phyloP scores from a whole-genome alignment of 2,888 invertebrate genomes.

The Acrobasis repandana region DNA sequence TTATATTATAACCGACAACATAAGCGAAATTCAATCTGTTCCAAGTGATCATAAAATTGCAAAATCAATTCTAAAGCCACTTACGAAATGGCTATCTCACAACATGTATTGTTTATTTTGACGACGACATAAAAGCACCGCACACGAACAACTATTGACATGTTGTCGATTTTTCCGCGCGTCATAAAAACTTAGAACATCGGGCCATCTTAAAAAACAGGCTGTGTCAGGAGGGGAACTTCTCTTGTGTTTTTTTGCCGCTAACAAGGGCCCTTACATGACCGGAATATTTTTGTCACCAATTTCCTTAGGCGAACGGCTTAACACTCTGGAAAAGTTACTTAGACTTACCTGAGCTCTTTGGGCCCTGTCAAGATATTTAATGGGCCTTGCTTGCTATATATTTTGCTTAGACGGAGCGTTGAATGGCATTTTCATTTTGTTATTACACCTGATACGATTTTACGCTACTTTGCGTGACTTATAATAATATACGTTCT shows the following conservation, averaged over 20 bases:
- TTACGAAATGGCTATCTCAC: conserved; percentile 28
- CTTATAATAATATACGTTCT: background rate
- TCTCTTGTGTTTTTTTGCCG: conserved; percentile 67
- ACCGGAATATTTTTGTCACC: conserved; percentile 79
- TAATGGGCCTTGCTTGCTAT: conserved; percentile 52
- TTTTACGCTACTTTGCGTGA: background rate
- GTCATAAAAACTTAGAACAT: conserved; percentile 63
- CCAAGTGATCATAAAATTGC: conserved; percentile 16
- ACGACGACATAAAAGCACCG: conserved; percentile 43
- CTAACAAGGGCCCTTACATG: conserved; percentile 77
- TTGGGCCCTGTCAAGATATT: conserved; percentile 58
- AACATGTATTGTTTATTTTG: conserved; percentile 41
- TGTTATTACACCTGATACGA: background rate
- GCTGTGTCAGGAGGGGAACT: conserved; percentile 63
- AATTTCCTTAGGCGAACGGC: conserved; percentile 73
- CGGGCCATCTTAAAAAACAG: conserved; percentile 58
- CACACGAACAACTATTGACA: conserved; percentile 56
- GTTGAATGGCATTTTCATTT: conserved; percentile 47
- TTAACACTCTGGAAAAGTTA: conserved; percentile 70
- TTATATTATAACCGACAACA: conserved; percentile 2
- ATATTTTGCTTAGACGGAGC: conserved; percentile 38
- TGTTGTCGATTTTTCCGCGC: conserved; percentile 57
- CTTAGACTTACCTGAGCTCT: conserved; percentile 68
- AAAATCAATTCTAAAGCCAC: background rate
- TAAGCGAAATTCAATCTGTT: background rate